Evolutionary conservation across 2,113 vertebrate species (phyloP).

Genomic region (Ascaphus truei): DNA sequence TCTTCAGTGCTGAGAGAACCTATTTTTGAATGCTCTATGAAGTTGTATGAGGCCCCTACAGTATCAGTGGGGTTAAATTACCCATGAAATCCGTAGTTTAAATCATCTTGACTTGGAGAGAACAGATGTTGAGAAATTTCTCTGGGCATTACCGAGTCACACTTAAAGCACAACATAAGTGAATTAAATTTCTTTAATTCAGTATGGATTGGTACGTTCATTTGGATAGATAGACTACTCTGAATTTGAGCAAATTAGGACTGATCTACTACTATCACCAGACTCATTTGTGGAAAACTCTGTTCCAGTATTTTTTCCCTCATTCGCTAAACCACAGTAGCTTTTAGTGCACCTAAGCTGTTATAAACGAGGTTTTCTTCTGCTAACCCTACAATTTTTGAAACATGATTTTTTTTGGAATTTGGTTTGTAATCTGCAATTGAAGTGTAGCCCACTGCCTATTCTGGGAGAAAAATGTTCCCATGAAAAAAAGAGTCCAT

Average conservation of each 20-base stretch:
- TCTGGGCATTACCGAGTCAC: neutral
- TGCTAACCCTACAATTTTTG: no score
- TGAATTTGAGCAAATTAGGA: constrained; percentile 6
- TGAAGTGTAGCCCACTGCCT: no score
- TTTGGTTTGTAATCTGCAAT: no score
- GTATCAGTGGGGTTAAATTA: neutral
- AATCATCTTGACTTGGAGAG: neutral
- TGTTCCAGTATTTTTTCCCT: neutral
- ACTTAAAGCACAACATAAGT: neutral
- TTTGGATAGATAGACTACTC: neutral
- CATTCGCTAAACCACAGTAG: neutral
- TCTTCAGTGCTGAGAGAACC: neutral
- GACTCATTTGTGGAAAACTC: neutral
- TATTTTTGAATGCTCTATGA: neutral
- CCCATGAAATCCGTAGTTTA: neutral
- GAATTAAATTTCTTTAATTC: constrained; percentile 12
- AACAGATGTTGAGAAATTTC: constrained; percentile 4
- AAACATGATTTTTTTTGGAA: no score
- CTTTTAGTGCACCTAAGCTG: neutral
- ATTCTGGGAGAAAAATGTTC: no score
- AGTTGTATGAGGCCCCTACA: neutral
- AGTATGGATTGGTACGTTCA: constrained; percentile 5
- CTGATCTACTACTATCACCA: neutral
- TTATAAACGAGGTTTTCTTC: no score
- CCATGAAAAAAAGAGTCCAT: no score